A percentile compares a stretch with the other conserved stretches of the same genome.
Evolutionary conservation across 2,888 invertebrate species (phyloP).

Genomic region (Blastobasis lacticolella): DNA sequence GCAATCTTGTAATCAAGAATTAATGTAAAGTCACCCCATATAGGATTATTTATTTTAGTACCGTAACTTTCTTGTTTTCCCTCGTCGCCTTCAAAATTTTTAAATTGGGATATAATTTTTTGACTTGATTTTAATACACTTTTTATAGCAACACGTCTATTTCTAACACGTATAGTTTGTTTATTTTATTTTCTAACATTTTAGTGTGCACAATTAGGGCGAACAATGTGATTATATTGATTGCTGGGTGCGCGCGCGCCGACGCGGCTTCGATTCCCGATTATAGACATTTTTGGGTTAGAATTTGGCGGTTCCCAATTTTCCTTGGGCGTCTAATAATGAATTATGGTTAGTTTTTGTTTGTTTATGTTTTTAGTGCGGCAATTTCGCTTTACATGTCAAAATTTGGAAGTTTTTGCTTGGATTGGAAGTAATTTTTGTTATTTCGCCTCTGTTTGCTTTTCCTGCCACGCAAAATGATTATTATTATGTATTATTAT

Average conservation of each 20-base stretch:
- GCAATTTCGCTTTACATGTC: slow-evolving; percentile 8
- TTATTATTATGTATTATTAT: too few species aligned
- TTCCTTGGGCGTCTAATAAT: slow-evolving; percentile 51
- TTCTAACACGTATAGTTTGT: too few species aligned
- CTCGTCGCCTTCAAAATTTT: too few species aligned
- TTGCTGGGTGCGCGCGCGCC: slow-evolving; percentile 42
- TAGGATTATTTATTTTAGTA: too few species aligned
- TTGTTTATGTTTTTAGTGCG: slow-evolving; percentile 29
- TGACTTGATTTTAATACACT: too few species aligned
- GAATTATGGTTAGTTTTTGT: slow-evolving; percentile 45
- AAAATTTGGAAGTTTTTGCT: not conserved
- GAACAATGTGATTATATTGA: slow-evolving; percentile 61
- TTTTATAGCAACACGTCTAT: too few species aligned
- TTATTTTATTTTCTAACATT: slow-evolving; percentile 21
- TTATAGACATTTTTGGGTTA: slow-evolving; percentile 61
- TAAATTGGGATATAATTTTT: too few species aligned
- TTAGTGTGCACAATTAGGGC: slow-evolving; percentile 33
- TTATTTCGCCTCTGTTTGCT: not conserved
- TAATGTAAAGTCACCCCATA: too few species aligned
- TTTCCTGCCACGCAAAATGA: not conserved
- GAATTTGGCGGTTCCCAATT: slow-evolving; percentile 49
- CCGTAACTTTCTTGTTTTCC: too few species aligned
- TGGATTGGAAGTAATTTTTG: not conserved
- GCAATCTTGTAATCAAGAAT: too few species aligned
- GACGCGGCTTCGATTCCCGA: slow-evolving; percentile 48